Percentiles rank a stretch among this genome's conserved stretches.
phyloP scores from a whole-genome alignment of 2,888 invertebrate species.

The Lagria hirta region DNA sequence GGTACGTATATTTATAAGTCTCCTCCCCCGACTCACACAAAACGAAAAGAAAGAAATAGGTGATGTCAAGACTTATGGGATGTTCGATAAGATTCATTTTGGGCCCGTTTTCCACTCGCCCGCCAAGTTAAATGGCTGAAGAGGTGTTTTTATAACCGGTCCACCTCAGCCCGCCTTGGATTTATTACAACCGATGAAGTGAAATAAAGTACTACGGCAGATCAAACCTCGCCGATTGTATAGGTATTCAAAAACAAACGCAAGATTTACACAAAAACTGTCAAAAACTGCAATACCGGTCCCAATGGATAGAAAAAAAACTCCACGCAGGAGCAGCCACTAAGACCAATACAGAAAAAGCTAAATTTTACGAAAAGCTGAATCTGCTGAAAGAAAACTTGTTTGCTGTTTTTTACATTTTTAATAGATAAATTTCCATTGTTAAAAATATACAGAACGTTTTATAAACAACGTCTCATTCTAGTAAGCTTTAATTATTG shows the following conservation, averaged over 20 bases:
- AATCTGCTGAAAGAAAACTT: too few species aligned
- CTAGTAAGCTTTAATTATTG: too few species aligned
- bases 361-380: too few species aligned
- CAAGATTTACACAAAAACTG: too few species aligned
- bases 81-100: conserved; percentile 59
- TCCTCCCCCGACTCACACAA: conserved; percentile 52
- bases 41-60: conserved; percentile 55
- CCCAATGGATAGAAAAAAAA: too few species aligned
- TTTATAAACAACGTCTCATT: too few species aligned
- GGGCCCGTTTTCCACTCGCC: conserved; percentile 40
- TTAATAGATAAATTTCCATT: too few species aligned
- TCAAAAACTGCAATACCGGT: too few species aligned
- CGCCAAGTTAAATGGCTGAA: conserved; percentile 50
- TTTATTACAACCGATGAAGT: conserved; percentile 46
- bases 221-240: conserved; percentile 48
- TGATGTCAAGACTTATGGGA: conserved; percentile 58
- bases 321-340: too few species aligned
- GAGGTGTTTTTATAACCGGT: conserved; percentile 52
- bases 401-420: too few species aligned
- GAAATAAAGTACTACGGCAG: conserved; percentile 45
- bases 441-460: too few species aligned
- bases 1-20: conserved; percentile 54
- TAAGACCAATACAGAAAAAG: too few species aligned
- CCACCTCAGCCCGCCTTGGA: conserved; percentile 45
- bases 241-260: conserved; percentile 42